Conservation (phyloP, 2,797 vertebrate species). For the Smutsia gigantea region DNA sequence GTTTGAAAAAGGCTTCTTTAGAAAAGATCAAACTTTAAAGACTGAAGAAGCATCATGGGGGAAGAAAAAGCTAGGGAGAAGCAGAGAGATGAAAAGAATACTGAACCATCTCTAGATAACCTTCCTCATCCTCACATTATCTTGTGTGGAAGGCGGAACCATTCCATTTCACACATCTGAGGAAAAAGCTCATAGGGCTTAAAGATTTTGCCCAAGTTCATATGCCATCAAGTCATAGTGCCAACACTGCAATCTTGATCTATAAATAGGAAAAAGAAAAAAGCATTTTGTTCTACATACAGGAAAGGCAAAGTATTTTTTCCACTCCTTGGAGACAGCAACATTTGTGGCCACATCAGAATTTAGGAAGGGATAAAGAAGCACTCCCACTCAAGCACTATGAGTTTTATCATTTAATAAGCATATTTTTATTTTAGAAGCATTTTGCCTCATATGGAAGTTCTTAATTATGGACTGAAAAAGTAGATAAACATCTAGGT, state of each 20-base stretch:
- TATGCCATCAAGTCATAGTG: neutral
- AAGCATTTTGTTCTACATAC: neutral
- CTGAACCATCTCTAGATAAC: accelerated
- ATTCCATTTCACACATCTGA: neutral
- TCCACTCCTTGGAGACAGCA: neutral
- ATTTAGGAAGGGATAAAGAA: neutral
- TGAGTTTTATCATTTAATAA: neutral
- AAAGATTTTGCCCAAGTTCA: neutral
- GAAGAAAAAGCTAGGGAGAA: neutral
- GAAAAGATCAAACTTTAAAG: neutral
- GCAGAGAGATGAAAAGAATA: neutral
- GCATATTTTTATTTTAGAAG: constrained; percentile 26
- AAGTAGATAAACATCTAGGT: neutral
- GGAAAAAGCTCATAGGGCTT: neutral
- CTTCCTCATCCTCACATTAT: neutral
- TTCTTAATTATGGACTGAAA: neutral
- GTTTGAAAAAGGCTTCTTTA: neutral
- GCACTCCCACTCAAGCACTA: neutral
- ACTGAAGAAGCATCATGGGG: neutral
- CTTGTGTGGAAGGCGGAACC: neutral
- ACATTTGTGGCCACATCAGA: constrained; percentile 6
- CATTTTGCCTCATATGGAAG: neutral
- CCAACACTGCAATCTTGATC: neutral
- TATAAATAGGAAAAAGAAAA: neutral
- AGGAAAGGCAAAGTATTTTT: neutral